Conservation (phyloP, 2,797 vertebrate genomes). For the Mormyrus hasselquistii region DNA sequence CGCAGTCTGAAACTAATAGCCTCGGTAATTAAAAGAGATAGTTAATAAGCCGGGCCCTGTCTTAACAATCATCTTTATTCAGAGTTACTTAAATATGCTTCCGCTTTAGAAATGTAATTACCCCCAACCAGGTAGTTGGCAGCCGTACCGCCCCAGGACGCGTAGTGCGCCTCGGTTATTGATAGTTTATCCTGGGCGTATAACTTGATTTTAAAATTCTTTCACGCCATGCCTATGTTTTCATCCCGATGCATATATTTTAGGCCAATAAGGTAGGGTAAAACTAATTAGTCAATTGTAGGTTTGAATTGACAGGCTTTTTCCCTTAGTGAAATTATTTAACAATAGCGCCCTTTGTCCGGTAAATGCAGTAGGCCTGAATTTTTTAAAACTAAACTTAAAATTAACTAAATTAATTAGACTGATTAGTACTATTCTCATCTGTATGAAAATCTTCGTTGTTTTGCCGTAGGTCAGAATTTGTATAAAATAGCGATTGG, state of each 20-base stretch:
- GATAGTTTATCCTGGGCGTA: not conserved
- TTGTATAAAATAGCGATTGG: not conserved
- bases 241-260: not conserved
- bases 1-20: not conserved
- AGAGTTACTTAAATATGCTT: not conserved
- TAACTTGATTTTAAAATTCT: not conserved
- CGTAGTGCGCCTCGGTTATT: not conserved
- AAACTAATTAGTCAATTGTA: not conserved
- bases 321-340: not conserved
- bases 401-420: not conserved
- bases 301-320: not conserved
- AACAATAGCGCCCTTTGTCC: not conserved
- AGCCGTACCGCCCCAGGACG: not conserved
- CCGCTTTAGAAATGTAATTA: not conserved
- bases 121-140: not conserved
- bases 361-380: not conserved
- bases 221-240: not conserved
- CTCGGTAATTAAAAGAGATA: not conserved
- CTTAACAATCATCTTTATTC: not conserved
- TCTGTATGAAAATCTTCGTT: not conserved
- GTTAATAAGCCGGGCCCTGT: not conserved
- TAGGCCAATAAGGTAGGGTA: not conserved
- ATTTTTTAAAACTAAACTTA: not conserved
- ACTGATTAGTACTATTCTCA: not conserved
- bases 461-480: not conserved